These are phyloP conservation scores for Phoeniculus purpureus DNA, from an alignment of 2,797 vertebrate species.

Conservation along the genomic window DNA sequence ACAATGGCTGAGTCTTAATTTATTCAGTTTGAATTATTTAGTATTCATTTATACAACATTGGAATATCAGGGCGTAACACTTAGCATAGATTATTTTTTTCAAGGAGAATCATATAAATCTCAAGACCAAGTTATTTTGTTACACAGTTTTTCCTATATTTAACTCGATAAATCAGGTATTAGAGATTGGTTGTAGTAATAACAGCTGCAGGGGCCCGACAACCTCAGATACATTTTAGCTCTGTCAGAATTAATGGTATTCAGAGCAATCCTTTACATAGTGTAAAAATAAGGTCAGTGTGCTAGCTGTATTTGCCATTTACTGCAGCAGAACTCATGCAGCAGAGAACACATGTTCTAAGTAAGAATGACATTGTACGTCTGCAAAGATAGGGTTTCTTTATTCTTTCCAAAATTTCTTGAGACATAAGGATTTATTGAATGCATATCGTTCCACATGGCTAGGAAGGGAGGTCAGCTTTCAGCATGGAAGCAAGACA, in stretches of 20 bases:
- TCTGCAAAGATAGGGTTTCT: not conserved
- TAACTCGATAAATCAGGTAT: not conserved
- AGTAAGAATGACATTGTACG: not conserved
- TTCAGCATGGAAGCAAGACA: slow-evolving; percentile 16
- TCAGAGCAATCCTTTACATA: not conserved
- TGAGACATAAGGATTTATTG: not conserved
- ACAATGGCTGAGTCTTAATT: not conserved
- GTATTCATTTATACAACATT: not conserved
- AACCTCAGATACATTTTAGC: not conserved
- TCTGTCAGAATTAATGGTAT: not conserved
- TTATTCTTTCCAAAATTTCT: slow-evolving; percentile 13
- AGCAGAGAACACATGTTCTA: not conserved
- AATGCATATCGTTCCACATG: not conserved
- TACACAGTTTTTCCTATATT: not conserved
- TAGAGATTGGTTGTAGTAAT: not conserved
- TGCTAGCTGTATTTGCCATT: not conserved
- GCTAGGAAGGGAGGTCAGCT: not conserved
- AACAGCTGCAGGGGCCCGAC: not conserved
- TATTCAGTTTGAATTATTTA: slow-evolving; percentile 51
- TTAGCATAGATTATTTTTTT: not conserved
- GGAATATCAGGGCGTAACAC: not conserved
- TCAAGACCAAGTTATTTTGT: not conserved
- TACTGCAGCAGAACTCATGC: not conserved
- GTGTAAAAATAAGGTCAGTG: not conserved
- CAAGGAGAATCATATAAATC: not conserved